These are phyloP conservation scores for Lagocephalus sceleratus DNA, from an alignment of 2,797 vertebrate species.

Conservation along the genomic window DNA sequence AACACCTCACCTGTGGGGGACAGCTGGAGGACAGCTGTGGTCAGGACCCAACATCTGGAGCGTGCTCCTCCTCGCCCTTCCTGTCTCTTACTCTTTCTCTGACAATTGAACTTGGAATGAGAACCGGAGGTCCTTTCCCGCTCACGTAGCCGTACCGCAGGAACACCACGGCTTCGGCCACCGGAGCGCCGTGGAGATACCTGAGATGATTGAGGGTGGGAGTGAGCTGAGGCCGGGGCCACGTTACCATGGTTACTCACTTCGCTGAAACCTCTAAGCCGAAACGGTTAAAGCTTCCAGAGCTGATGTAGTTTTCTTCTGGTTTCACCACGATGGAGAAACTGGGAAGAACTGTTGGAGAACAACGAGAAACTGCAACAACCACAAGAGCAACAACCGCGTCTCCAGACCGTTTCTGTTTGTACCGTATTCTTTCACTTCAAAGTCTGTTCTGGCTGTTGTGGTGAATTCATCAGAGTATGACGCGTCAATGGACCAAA, in stretches of 20 bases:
- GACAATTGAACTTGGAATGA: slow-evolving; percentile 78
- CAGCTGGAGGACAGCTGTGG: slow-evolving; percentile 30
- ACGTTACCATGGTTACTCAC: slow-evolving; percentile 56
- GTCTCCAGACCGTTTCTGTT: neutral
- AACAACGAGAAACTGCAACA: neutral
- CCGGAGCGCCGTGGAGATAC: slow-evolving; percentile 81
- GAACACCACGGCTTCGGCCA: slow-evolving; percentile 73
- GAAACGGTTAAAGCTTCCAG: slow-evolving; percentile 77
- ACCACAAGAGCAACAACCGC: too few relatives aligned
- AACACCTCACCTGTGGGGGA: slow-evolving; percentile 65
- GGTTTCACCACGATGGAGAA: slow-evolving; percentile 83
- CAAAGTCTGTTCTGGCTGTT: slow-evolving; percentile 76
- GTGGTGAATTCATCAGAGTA: slow-evolving; percentile 84
- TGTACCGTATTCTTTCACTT: slow-evolving; percentile 93
- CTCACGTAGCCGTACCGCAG: slow-evolving; percentile 84
- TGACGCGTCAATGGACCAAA: slow-evolving; percentile 85
- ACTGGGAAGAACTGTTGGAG: slow-evolving; percentile 84
- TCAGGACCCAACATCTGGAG: neutral
- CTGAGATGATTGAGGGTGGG: slow-evolving; percentile 56
- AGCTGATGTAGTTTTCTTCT: slow-evolving; percentile 78
- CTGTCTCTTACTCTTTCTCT: slow-evolving; percentile 64
- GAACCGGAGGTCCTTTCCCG: slow-evolving; percentile 54
- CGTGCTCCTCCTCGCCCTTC: neutral
- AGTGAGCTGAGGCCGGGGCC: neutral
- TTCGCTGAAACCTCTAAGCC: slow-evolving; percentile 80